Evolutionary conservation across 2,113 vertebrate genomes (phyloP).

Genomic region (Ia io): DNA sequence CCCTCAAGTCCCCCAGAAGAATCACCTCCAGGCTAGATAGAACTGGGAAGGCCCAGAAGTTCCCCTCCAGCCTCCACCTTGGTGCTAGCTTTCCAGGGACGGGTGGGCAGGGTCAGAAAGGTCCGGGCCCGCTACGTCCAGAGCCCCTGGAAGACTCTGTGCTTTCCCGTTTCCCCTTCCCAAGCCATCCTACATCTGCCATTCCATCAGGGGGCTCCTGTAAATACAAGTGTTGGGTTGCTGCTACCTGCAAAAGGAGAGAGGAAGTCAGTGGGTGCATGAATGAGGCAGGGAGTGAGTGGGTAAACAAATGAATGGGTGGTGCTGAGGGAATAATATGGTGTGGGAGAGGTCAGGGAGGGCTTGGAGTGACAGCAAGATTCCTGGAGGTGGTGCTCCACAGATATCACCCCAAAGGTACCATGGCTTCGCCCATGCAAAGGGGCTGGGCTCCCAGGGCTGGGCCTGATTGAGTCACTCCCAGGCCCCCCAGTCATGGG

Average conservation of each 20-base stretch:
- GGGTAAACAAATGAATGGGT: not conserved
- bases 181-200: not conserved
- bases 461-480: not conserved
- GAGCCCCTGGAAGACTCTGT: not conserved
- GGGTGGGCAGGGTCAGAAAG: not conserved
- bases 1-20: not conserved
- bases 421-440: not conserved
- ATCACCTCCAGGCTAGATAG: not conserved
- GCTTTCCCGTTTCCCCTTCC: not conserved
- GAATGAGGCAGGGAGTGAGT: not conserved
- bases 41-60: not conserved
- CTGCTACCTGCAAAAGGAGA: not conserved
- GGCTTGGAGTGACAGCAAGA: not conserved
- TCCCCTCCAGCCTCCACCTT: not conserved
- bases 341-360: not conserved
- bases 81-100: not conserved
- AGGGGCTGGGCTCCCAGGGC: not conserved
- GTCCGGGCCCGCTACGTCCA: not conserved
- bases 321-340: not conserved
- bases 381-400: not conserved
- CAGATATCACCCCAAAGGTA: not conserved
- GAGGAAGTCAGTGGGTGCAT: not conserved
- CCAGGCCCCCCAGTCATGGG: conserved; percentile 14
- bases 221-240: not conserved
- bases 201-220: not conserved